These are phyloP conservation scores for Campoletis raptor DNA, from an alignment of 2,888 invertebrate genomes.

Conservation along the genomic window DNA sequence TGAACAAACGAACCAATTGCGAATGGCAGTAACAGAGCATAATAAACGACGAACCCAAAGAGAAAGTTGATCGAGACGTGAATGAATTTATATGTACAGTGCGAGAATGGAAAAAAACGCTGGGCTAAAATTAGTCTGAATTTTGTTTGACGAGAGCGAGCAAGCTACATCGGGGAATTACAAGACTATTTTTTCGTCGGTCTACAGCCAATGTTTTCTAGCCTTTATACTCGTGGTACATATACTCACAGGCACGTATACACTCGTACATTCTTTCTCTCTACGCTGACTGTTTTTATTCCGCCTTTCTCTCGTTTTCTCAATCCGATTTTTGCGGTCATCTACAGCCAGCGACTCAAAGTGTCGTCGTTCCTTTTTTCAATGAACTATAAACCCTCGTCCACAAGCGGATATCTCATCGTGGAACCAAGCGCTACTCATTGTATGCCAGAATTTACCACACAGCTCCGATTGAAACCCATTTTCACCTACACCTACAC, in stretches of 20 bases:
- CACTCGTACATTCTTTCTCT: neutral
- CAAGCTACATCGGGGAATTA: constrained; percentile 20
- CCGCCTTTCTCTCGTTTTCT: constrained; percentile 44
- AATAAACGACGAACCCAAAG: constrained; percentile 18
- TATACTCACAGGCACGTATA: too few relatives aligned
- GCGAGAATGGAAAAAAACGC: constrained; percentile 1
- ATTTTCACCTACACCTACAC: constrained; percentile 3
- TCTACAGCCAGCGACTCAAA: constrained; percentile 5
- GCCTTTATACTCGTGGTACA: neutral
- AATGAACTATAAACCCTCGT: constrained; percentile 56
- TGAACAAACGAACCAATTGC: constrained; percentile 18
- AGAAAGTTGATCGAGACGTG: constrained; percentile 35
- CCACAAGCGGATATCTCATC: constrained; percentile 22
- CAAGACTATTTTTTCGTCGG: constrained; percentile 41
- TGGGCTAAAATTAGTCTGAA: constrained; percentile 31
- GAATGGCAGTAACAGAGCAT: neutral
- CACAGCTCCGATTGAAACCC: neutral
- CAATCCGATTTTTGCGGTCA: constrained; percentile 25
- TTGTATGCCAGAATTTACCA: neutral
- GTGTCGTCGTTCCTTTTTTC: constrained; percentile 48
- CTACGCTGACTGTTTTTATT: constrained; percentile 6
- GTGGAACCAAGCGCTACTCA: constrained; percentile 6
- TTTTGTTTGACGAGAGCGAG: constrained; percentile 56
- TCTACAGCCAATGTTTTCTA: constrained; percentile 1
- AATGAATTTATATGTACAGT: constrained; percentile 8